phyloP scores from a whole-genome alignment of 2,113 vertebrate species.

The Gnathonemus longibarbis region DNA sequence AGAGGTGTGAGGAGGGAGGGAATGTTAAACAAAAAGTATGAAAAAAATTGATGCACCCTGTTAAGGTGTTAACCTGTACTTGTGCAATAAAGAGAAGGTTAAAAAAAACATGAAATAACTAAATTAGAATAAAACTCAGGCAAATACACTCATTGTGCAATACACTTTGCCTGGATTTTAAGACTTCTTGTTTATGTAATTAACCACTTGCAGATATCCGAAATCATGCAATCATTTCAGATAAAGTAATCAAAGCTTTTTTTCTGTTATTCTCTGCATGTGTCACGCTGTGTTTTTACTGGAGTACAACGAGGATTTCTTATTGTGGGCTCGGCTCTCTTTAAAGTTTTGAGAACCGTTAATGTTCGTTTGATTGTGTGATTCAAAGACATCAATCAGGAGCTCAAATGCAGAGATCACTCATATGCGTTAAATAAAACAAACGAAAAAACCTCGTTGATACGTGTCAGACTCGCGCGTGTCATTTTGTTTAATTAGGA shows the following conservation, averaged over 20 bases:
- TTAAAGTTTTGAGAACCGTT: background rate
- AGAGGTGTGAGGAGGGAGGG: background rate
- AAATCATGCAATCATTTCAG: background rate
- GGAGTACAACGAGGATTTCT: background rate
- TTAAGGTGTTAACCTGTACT: background rate
- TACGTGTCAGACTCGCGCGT: background rate
- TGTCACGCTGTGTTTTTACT: background rate
- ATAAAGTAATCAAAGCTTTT: conserved; percentile 2
- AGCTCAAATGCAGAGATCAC: background rate
- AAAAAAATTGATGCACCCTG: too few species aligned
- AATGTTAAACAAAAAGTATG: too few species aligned
- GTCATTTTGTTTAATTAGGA: background rate
- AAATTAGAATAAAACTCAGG: background rate
- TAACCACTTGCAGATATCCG: background rate
- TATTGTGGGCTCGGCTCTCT: background rate
- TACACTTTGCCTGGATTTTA: background rate
- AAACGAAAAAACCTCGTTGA: background rate
- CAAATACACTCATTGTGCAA: background rate
- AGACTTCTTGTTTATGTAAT: background rate
- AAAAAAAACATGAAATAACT: background rate
- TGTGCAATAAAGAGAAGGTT: too few species aligned
- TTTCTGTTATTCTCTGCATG: background rate
- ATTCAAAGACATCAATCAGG: background rate
- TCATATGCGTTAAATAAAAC: background rate
- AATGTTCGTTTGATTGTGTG: background rate